A percentile compares a stretch with the other conserved stretches of the same genome.
These are phyloP conservation scores for Micropterix aruncella DNA, from an alignment of 2,888 invertebrate genomes.

Conservation along the genomic window DNA sequence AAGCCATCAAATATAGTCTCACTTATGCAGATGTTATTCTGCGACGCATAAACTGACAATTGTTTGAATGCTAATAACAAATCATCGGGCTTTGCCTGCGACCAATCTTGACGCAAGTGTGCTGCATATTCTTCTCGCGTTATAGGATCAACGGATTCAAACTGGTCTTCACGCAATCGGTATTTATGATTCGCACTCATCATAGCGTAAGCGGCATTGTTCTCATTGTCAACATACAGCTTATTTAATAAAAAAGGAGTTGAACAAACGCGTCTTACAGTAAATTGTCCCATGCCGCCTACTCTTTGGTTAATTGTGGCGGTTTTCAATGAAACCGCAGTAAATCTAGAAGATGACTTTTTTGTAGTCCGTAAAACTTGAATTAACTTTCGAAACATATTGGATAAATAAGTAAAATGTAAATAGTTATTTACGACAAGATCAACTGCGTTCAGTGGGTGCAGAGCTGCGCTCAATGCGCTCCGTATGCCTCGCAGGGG, in stretches of 20 bases:
- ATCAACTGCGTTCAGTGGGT: no score
- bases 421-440: no score
- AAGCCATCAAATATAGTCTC: conserved; percentile 23
- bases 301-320: background rate
- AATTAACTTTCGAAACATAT: background rate
- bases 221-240: conserved; percentile 30
- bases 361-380: background rate
- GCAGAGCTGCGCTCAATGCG: no score
- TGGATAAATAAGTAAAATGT: no score
- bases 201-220: conserved; percentile 25
- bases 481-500: no score
- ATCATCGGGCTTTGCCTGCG: conserved; percentile 15
- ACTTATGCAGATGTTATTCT: conserved; percentile 6
- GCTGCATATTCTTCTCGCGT: conserved; percentile 17
- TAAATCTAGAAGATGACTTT: background rate
- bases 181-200: conserved; percentile 25
- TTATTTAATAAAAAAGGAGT: conserved; percentile 14
- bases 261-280: background rate
- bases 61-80: conserved; percentile 11
- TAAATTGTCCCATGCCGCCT: background rate
- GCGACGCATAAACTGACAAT: conserved; percentile 11
- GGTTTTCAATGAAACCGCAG: background rate
- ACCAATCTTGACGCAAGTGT: conserved; percentile 12
- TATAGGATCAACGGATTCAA: conserved; percentile 1
- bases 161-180: conserved; percentile 1